Evolutionary conservation across 2,888 invertebrate species (phyloP).

Genomic region (Heliconius sara): DNA sequence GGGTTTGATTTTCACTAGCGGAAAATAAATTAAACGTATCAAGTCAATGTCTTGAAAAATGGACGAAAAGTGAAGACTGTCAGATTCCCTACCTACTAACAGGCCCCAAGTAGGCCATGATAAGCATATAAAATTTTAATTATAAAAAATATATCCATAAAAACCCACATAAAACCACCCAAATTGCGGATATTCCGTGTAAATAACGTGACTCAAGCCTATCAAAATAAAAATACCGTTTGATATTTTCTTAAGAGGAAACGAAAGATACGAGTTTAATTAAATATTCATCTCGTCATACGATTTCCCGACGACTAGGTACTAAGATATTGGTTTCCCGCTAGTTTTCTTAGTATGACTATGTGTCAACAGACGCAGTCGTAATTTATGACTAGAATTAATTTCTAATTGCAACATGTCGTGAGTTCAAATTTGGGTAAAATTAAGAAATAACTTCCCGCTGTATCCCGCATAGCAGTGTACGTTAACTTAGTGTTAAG

Average conservation of each 20-base stretch:
- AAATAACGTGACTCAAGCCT: constrained; percentile 4
- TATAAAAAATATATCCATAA: not conserved
- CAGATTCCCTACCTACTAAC: not conserved
- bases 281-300: constrained; percentile 13
- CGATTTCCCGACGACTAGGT: not conserved
- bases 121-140: not conserved
- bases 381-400: not conserved
- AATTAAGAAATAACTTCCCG: not conserved
- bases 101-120: not conserved
- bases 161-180: not conserved
- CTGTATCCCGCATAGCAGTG: not conserved
- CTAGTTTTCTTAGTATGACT: not conserved
- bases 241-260: constrained; percentile 27
- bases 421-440: no score
- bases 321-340: constrained; percentile 4
- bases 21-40: no score
- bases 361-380: no score
- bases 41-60: no score
- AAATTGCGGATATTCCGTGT: constrained; percentile 15
- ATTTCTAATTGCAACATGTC: not conserved
- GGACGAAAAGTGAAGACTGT: no score
- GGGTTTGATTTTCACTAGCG: no score
- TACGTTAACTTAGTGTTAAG: no score
- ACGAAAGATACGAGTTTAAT: constrained; percentile 16
- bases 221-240: constrained; percentile 12